Evolutionary conservation across 2,797 vertebrate genomes (phyloP).

Genomic region (Phrynocephalus guinanensis): DNA sequence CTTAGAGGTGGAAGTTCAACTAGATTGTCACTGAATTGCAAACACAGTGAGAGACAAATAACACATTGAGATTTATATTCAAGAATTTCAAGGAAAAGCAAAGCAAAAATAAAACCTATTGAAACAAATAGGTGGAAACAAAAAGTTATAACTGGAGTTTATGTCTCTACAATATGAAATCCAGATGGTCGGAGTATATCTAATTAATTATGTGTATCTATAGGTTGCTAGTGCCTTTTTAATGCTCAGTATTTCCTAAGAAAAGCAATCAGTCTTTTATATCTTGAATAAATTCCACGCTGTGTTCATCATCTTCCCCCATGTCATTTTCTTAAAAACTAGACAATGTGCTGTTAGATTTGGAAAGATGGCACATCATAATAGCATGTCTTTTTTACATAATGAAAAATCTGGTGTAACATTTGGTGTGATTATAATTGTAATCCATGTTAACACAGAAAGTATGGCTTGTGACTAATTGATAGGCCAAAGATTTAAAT

Average conservation of each 20-base stretch:
- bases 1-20: neutral
- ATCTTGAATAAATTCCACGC: slow-evolving; percentile 7
- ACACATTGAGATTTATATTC: neutral
- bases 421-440: slow-evolving; percentile 61
- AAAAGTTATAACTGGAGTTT: neutral
- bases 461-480: slow-evolving; percentile 49
- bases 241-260: neutral
- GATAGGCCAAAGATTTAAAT: slow-evolving; percentile 25
- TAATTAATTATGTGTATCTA: slow-evolving; percentile 3
- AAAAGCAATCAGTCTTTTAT: neutral
- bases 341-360: slow-evolving; percentile 26
- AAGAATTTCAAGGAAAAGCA: neutral
- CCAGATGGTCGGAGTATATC: neutral
- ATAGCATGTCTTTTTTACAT: slow-evolving; percentile 32
- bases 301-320: neutral
- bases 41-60: neutral
- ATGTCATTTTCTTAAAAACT: neutral
- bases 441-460: slow-evolving; percentile 61
- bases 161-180: neutral
- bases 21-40: neutral
- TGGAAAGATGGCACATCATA: slow-evolving; percentile 48
- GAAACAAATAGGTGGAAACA: neutral
- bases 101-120: neutral
- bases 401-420: slow-evolving; percentile 43
- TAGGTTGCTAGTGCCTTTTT: neutral